phyloP scores from a whole-genome alignment of 1,140 invertebrate genomes.

The Hirudo medicinalis region DNA sequence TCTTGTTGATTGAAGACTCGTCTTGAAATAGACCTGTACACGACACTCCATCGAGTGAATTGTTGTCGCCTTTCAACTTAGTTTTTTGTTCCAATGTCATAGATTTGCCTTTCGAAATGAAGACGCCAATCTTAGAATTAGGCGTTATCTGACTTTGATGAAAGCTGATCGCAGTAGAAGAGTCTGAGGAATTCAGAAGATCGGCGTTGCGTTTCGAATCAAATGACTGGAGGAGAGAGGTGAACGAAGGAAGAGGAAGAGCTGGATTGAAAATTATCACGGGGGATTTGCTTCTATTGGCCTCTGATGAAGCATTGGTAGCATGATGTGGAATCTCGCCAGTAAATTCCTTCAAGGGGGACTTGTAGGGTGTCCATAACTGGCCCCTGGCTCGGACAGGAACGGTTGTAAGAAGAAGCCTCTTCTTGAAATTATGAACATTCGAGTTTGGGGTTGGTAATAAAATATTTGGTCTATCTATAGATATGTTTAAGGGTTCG shows the following conservation, averaged over 20 bases:
- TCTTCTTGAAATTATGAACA: no score
- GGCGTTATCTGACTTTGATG: background rate
- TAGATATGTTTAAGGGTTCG: no score
- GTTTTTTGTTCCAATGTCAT: background rate
- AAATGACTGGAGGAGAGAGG: background rate
- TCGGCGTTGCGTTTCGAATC: background rate
- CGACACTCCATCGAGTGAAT: background rate
- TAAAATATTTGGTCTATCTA: no score
- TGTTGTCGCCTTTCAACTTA: background rate
- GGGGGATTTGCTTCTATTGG: background rate
- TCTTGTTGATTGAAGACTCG: background rate
- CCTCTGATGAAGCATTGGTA: background rate
- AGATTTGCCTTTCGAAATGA: slow-evolving; percentile 6
- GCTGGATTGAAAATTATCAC: slow-evolving; percentile 5
- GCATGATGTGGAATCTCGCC: background rate
- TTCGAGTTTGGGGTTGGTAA: no score
- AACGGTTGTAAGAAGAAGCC: no score
- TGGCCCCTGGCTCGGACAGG: background rate
- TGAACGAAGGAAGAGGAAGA: slow-evolving; percentile 6
- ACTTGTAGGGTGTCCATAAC: background rate
- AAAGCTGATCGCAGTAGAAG: background rate
- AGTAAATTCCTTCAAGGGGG: background rate
- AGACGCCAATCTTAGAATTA: background rate
- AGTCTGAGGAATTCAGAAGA: background rate
- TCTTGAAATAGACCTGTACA: background rate